Percentiles rank a stretch among this genome's conserved stretches.
Conservation (phyloP, 2,113 vertebrate genomes). For the Pedetes capensis region DNA sequence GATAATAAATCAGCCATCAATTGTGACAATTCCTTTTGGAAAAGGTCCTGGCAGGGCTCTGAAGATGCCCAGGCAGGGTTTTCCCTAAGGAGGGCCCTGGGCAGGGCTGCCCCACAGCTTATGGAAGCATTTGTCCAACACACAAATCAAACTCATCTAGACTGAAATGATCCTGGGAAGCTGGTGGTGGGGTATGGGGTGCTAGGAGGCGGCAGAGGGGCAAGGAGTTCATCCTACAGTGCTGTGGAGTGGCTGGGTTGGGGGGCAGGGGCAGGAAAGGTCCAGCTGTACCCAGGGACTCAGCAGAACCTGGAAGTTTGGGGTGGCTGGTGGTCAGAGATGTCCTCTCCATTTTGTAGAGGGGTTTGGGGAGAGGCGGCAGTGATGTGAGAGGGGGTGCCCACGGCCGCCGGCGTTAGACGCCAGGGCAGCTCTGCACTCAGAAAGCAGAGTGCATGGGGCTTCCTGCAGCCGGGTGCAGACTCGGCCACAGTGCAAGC, state of each 20-base stretch:
- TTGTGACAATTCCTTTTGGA: background rate
- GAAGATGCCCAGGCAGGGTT: background rate
- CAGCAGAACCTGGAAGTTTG: background rate
- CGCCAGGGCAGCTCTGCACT: background rate
- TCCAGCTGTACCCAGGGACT: accelerated
- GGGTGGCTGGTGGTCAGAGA: background rate
- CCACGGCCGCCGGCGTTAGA: background rate
- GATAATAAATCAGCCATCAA: background rate
- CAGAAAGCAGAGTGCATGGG: background rate
- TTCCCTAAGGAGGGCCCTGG: background rate
- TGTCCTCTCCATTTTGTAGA: background rate
- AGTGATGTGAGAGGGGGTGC: background rate
- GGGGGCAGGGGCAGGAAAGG: background rate
- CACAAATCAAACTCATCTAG: background rate
- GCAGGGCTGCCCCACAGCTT: background rate
- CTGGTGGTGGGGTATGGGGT: background rate
- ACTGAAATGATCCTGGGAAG: background rate
- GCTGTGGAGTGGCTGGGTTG: background rate
- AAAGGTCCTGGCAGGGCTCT: background rate
- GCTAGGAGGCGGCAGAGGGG: background rate
- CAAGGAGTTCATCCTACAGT: background rate
- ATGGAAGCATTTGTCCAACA: background rate
- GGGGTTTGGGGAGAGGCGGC: background rate
- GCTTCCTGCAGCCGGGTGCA: background rate
- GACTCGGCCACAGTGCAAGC: background rate